Evolutionary conservation across 1,140 invertebrate genomes (phyloP), one percentile per base, ranked within the genome.

Genomic region (Myzus persicae): DNA sequence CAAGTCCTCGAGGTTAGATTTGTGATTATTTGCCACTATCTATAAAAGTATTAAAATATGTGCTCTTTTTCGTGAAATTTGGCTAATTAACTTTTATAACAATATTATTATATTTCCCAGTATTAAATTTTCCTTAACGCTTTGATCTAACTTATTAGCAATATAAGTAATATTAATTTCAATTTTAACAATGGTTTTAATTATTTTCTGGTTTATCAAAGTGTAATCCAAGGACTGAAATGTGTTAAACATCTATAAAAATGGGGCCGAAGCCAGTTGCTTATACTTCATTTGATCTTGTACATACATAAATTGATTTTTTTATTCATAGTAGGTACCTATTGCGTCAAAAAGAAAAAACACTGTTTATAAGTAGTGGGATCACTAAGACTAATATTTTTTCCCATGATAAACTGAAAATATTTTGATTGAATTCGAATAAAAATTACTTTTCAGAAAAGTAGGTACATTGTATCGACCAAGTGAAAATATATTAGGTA

Each of bases 1-100:
- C 54, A 67, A 91, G 40, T 67, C 76, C 44, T 76, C 59, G n/a
- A 91, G 90, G 90, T 44, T 42, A 91, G 90, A 91, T 76, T 44
- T 76, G 7, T 67, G 48, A 90, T 90, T 51, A 90, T 22, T 18
- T 31, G 14, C 26, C 3, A 89, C 26, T 87, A 87, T 46, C 85
- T 87, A 7, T 87, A 87, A 38, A n/a, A 87, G 38, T 36, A 54
- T n/a, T 40, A 54, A 89, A 26, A 40, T 40, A 18, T 51, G n/a
- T 14, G 11, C n/a, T 40, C 4, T 51, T 89, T n/a, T 51, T 54
- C 11, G 20, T 51, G 9, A 54, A 51, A 89, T 89, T 51, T 36
- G 46, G 20, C 36, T 38, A 89, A 89, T 88, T 88, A 88, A 46
- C 18, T 46, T 48, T n/a, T 2, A 89, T 46, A 87, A 81, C 18